These are phyloP conservation scores for Mareca penelope DNA, from an alignment of 2,797 vertebrate species.

Conservation along the genomic window DNA sequence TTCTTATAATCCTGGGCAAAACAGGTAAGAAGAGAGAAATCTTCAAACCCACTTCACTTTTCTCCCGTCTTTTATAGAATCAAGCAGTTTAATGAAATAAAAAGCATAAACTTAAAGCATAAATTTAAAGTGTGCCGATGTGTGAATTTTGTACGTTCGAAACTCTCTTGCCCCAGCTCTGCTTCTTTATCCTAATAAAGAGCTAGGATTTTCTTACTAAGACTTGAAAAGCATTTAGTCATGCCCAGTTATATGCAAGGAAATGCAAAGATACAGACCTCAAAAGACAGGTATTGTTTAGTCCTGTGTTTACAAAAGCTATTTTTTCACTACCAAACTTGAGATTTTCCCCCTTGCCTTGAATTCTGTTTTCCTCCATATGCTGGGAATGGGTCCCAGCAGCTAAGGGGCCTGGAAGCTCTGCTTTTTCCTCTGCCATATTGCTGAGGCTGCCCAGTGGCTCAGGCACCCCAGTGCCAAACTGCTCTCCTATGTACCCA, in stretches of 20 bases:
- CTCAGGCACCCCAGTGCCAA: not conserved
- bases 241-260: not conserved
- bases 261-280: not conserved
- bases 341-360: not conserved
- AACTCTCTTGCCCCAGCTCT: not conserved
- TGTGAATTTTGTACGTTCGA: not conserved
- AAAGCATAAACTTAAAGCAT: not conserved
- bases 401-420: accelerated
- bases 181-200: not conserved
- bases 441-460: not conserved
- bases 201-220: not conserved
- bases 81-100: not conserved
- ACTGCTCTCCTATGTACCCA: not conserved
- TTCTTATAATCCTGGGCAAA: not conserved
- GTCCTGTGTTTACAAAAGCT: not conserved
- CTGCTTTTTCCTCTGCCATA: not conserved
- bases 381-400: not conserved
- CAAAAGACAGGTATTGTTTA: not conserved
- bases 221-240: not conserved
- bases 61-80: not conserved
- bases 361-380: not conserved
- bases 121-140: not conserved
- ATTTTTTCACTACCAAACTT: not conserved
- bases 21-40: not conserved
- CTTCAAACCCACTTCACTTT: not conserved